phyloP scores from a whole-genome alignment of 2,113 vertebrate species.

The Psammodynastes pulverulentus region DNA sequence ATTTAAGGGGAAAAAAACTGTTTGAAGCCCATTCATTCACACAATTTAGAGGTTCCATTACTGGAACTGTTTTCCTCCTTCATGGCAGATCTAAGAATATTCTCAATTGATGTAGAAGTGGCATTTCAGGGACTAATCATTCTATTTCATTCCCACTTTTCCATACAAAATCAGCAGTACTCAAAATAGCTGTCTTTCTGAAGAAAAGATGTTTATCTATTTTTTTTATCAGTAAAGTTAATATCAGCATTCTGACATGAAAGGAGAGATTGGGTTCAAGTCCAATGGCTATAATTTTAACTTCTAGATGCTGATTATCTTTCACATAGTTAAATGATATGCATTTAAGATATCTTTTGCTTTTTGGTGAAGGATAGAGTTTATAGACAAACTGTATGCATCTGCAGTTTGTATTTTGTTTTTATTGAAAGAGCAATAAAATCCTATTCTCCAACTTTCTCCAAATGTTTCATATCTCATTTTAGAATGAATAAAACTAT shows the following conservation, averaged over 20 bases:
- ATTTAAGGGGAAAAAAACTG: neutral
- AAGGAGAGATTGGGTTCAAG: neutral
- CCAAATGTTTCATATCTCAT: neutral
- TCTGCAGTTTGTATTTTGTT: neutral
- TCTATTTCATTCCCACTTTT: neutral
- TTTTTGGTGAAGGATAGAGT: neutral
- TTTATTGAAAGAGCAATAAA: neutral
- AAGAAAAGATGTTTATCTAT: neutral
- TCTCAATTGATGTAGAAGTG: neutral
- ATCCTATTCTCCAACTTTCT: neutral
- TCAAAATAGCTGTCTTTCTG: neutral
- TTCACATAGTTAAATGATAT: neutral
- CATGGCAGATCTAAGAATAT: neutral
- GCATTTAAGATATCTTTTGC: neutral
- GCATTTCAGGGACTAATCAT: neutral
- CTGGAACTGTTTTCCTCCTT: neutral
- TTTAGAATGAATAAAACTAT: neutral
- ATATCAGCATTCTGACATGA: neutral
- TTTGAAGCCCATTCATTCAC: neutral
- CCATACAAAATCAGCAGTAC: neutral
- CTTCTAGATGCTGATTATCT: neutral
- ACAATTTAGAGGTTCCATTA: neutral
- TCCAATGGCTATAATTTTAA: neutral
- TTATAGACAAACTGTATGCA: neutral
- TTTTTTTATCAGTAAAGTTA: neutral